A percentile compares a stretch with the other conserved stretches of the same genome.
Conservation (phyloP, 1,140 invertebrate species). For the Zaprionus gabonicus region DNA sequence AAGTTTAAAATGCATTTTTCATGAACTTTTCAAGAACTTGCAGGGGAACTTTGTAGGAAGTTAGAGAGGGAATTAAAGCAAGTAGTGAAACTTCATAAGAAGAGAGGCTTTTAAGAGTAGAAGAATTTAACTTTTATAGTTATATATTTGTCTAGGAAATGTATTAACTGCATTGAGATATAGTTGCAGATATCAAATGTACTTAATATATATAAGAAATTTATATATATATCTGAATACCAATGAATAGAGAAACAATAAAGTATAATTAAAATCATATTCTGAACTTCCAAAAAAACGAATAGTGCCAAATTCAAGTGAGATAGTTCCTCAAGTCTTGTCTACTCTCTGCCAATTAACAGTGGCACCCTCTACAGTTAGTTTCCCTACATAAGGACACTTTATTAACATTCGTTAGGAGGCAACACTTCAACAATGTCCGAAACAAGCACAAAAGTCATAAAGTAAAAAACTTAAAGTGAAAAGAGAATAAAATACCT, state of each 20-base stretch:
- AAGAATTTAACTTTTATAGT: neutral
- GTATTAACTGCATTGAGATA: no score
- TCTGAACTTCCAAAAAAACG: no score
- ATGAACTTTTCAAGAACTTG: neutral
- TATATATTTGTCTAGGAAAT: no score
- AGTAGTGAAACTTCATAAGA: neutral
- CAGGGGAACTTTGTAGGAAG: neutral
- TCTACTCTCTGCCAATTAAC: neutral
- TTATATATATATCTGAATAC: no score
- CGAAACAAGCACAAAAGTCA: slow-evolving; percentile 10
- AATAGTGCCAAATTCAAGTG: neutral
- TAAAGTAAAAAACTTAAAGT: slow-evolving; percentile 8
- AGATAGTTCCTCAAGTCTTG: neutral
- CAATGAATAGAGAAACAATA: no score
- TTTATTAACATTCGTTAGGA: neutral
- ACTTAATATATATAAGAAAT: no score
- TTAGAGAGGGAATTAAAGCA: neutral
- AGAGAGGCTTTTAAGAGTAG: neutral
- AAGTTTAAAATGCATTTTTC: neutral
- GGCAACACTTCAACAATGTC: slow-evolving; percentile 13
- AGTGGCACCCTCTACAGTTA: neutral
- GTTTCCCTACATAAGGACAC: neutral
- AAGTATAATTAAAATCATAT: no score
- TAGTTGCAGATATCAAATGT: no score
- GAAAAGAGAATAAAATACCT: neutral